Conservation (phyloP, 2,888 invertebrate species). For the Vandiemenella viatica region DNA sequence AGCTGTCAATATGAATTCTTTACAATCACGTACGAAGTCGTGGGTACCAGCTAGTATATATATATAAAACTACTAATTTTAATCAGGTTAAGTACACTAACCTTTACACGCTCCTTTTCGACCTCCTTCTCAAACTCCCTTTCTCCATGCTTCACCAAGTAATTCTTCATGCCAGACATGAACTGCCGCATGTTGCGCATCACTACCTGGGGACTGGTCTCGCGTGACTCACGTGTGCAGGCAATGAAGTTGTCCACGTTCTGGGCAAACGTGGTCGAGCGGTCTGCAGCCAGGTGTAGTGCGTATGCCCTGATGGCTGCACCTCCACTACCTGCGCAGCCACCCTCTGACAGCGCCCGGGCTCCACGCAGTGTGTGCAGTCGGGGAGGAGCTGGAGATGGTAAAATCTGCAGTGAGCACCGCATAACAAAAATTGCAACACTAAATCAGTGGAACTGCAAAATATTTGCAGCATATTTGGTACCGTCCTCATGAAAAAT, state of each 20-base stretch:
- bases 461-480: too few species aligned
- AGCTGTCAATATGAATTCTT: too few species aligned
- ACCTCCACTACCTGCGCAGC: conserved; percentile 45
- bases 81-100: conserved; percentile 24
- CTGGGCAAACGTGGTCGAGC: conserved; percentile 78
- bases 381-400: conserved; percentile 62
- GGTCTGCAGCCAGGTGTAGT: conserved; percentile 64
- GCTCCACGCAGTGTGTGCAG: conserved; percentile 50
- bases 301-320: conserved; percentile 64
- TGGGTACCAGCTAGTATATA: too few species aligned
- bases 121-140: conserved; percentile 83
- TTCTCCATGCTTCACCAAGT: conserved; percentile 89
- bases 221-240: conserved; percentile 80
- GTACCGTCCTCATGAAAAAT: too few species aligned
- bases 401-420: too few species aligned
- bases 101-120: conserved; percentile 67
- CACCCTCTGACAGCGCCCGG: conserved; percentile 24
- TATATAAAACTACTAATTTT: too few species aligned
- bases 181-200: conserved; percentile 90
- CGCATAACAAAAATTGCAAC: too few species aligned
- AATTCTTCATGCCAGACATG: conserved; percentile 98
- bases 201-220: conserved; percentile 72
- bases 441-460: too few species aligned
- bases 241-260: conserved; percentile 87
- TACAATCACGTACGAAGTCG: too few species aligned